Percentiles rank a stretch among this genome's conserved stretches.
These are phyloP conservation scores for Herpetotheres cachinnans DNA, from an alignment of 2,113 vertebrate genomes.

Conservation along the genomic window DNA sequence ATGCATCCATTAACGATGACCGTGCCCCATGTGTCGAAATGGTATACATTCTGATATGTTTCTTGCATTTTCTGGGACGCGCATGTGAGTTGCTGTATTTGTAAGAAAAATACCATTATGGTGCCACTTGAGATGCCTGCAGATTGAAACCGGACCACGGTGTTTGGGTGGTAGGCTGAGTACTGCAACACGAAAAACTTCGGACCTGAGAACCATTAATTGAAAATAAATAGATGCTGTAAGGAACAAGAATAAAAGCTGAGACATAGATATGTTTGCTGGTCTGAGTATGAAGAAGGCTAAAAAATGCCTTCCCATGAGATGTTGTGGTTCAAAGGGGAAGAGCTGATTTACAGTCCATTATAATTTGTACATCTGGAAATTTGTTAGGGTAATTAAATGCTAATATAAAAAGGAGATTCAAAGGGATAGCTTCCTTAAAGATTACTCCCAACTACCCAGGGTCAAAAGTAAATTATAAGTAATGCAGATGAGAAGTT, in stretches of 20 bases:
- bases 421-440: constrained; percentile 57
- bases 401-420: constrained; percentile 58
- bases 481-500: constrained; percentile 36
- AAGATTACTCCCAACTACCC: constrained; percentile 38
- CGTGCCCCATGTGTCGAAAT: background rate
- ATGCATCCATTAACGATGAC: fast-evolving
- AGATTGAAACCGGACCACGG: fast-evolving
- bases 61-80: background rate
- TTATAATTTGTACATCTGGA: constrained; percentile 51
- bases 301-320: background rate
- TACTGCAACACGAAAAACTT: background rate
- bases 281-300: background rate
- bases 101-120: background rate
- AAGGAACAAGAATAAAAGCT: background rate
- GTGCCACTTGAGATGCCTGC: background rate
- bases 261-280: background rate
- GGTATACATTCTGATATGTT: fast-evolving
- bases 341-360: constrained; percentile 49
- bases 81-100: background rate
- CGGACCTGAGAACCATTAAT: background rate
- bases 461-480: constrained; percentile 68
- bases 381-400: constrained; percentile 68
- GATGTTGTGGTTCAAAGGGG: background rate
- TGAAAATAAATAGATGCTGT: background rate
- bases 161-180: background rate